These are phyloP conservation scores for Capreolus pygargus DNA, from an alignment of 2,113 vertebrate genomes.

Conservation along the genomic window DNA sequence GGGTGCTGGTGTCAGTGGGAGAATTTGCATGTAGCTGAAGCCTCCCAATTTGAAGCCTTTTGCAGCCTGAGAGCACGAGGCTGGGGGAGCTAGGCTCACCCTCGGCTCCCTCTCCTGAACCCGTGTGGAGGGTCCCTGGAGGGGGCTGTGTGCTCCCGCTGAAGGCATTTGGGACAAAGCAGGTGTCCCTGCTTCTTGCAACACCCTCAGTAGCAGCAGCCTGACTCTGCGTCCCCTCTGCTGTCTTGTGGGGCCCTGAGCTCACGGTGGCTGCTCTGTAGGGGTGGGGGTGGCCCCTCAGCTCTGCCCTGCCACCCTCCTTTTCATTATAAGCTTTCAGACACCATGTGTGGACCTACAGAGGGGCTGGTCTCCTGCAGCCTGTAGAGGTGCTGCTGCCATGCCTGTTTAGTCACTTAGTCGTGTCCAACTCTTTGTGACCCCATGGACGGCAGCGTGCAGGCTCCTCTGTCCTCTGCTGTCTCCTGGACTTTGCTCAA, in stretches of 20 bases:
- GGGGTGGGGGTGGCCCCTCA: too few species aligned
- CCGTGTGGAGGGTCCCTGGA: neutral
- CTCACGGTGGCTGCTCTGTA: neutral
- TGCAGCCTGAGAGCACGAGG: accelerated
- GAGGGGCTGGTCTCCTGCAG: neutral
- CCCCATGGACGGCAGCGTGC: accelerated
- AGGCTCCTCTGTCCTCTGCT: neutral
- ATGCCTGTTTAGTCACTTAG: neutral
- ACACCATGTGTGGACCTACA: accelerated
- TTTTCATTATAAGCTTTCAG: neutral
- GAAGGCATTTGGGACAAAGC: neutral
- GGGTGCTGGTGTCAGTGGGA: neutral
- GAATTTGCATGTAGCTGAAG: neutral
- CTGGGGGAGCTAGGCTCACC: neutral
- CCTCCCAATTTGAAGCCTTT: neutral
- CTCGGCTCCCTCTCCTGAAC: neutral
- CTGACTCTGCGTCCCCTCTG: neutral
- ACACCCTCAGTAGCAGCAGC: neutral
- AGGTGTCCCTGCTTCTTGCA: neutral
- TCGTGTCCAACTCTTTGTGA: neutral
- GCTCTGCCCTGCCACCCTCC: neutral
- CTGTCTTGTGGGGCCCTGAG: neutral
- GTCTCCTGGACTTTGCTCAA: neutral
- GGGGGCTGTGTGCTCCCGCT: neutral
- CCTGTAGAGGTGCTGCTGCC: neutral